Conservation (phyloP, 2,113 vertebrate genomes). For the Gallinago media region DNA sequence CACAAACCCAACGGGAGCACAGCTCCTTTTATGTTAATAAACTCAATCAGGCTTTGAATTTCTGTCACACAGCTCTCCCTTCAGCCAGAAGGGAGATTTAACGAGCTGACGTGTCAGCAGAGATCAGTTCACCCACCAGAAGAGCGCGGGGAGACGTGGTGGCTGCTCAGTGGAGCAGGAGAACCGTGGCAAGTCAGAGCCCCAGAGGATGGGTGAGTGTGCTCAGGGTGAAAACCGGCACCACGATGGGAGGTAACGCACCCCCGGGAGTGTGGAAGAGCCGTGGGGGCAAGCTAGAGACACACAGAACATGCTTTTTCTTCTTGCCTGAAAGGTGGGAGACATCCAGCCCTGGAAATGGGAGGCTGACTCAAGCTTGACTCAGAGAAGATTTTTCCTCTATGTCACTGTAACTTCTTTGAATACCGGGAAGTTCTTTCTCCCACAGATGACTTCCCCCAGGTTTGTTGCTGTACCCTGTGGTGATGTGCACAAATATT, state of each 20-base stretch:
- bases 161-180: neutral
- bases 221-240: neutral
- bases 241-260: neutral
- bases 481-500: neutral
- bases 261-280: neutral
- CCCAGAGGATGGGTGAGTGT: neutral
- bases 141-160: neutral
- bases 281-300: neutral
- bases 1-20: constrained; percentile 2
- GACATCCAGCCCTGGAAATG: neutral
- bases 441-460: constrained; percentile 8
- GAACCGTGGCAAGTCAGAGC: neutral
- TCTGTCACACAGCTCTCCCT: neutral
- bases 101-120: constrained; percentile 58
- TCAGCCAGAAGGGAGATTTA: constrained; percentile 25
- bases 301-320: neutral
- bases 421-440: constrained; percentile 1
- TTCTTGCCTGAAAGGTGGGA: neutral
- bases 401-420: neutral
- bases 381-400: constrained; percentile 10
- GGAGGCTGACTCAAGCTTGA: constrained; percentile 29
- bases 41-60: constrained; percentile 1
- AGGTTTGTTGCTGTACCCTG: neutral
- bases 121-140: constrained; percentile 57
- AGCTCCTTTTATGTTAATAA: constrained; percentile 55